A percentile compares a stretch with the other conserved stretches of the same genome.
Conservation (phyloP, 2,113 vertebrate genomes). For the Dicerorhinus sumatrensis region DNA sequence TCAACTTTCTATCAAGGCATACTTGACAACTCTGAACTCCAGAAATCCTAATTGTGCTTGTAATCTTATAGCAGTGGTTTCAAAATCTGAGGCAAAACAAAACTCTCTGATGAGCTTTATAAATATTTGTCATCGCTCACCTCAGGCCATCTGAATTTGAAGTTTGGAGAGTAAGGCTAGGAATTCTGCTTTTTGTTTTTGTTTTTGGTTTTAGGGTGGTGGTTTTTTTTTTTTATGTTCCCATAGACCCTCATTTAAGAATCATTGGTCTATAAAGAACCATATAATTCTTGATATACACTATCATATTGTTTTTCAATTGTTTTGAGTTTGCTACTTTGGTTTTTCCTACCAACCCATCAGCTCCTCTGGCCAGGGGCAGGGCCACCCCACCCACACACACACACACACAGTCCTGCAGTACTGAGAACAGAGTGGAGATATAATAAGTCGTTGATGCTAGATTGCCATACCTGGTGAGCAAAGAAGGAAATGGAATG, state of each 20-base stretch:
- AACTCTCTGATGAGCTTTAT: background rate
- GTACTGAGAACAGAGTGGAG: background rate
- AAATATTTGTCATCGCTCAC: background rate
- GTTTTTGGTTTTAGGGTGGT: background rate
- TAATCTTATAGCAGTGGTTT: background rate
- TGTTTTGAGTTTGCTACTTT: conserved; percentile 9
- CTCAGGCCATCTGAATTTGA: background rate
- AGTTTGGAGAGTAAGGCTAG: background rate
- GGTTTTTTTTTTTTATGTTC: background rate
- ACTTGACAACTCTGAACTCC: background rate
- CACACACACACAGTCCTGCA: background rate
- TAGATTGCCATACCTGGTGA: background rate
- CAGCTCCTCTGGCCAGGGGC: background rate
- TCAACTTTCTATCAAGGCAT: background rate
- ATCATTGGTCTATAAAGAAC: background rate
- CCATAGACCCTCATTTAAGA: background rate
- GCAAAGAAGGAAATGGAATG: background rate
- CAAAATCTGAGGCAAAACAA: background rate
- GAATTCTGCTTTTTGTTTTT: background rate
- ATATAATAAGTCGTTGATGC: background rate
- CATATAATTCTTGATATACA: background rate
- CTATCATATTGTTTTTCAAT: background rate
- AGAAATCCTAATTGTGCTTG: background rate
- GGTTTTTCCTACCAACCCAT: background rate
- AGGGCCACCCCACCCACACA: background rate